Base-by-base conservation (phyloP, 1,140 invertebrate species). In the Drosophila varians region DNA sequence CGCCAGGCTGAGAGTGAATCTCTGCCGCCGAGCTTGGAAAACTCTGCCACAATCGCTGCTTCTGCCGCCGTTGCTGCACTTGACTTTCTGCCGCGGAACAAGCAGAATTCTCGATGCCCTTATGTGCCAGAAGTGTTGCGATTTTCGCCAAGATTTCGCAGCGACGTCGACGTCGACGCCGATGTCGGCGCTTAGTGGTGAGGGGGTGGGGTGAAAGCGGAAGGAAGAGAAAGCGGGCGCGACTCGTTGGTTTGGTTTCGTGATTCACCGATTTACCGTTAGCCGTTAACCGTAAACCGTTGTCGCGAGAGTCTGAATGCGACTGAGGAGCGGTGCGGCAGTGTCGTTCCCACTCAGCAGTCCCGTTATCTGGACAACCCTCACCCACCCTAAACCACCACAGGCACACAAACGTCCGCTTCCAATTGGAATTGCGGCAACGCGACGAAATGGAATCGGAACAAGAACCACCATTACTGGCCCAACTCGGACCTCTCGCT, bases 91-190 rank as follows among this genome's bases (percentile, higher is more conserved):
- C 43, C 45, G 25, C 26, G 54, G 19, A 36, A 25, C 40, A 31
- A 16, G 75, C 68, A 64, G 51, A 47, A 42, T 43, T 65, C 49
- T 57, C 53, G 53, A 56, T 56, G 26, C 53, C 48, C 49, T 36
- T 52, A 16, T 61, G 23, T 40, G 58, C 58, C 56, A 61, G n/a
- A n/a, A 64, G 60, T 64, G 89, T 83, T 89, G 70, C 68, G 78
- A 83, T 82, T 83, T 62, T 82, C 77, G 64, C 52, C 54, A 76
- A 86, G 75, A 82, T 82, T 83, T 73, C 16, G 65, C 57, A 74
- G 55, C 74, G 56, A 68, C 77, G 66, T 38, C 56, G 62, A 71
- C 69, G 56, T 34, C 34, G 25, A 25, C 56, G 25, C 23, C 53
- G 53, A 21, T 56, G 45, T 36, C 21, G 28, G 45, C 64, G 66